Conservation (phyloP, 2,797 vertebrate genomes). For the Premnoplex brunnescens region DNA sequence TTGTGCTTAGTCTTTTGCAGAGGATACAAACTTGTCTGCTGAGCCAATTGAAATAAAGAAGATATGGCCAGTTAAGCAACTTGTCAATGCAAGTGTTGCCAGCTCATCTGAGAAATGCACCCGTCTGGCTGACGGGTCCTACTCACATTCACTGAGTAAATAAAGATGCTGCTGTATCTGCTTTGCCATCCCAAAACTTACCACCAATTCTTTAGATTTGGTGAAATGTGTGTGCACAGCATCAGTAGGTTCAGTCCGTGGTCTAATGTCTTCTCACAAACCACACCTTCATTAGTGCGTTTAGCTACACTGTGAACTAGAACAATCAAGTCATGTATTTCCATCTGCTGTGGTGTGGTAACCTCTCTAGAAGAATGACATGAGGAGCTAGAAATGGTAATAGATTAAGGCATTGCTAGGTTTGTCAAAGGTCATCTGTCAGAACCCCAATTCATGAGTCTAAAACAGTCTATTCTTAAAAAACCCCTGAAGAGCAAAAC, state of each 20-base stretch:
- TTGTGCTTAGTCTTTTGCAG: background rate
- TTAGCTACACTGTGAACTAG: background rate
- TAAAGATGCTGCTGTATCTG: background rate
- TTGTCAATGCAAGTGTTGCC: background rate
- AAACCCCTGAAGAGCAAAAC: background rate
- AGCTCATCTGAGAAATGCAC: background rate
- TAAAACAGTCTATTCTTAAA: background rate
- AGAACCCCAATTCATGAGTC: background rate
- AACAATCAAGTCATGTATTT: background rate
- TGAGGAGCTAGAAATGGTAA: background rate
- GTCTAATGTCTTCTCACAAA: background rate
- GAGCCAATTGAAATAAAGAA: background rate
- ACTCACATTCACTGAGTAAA: rapidly evolving
- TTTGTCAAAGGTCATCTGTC: background rate
- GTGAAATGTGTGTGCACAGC: background rate
- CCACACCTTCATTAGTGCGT: background rate
- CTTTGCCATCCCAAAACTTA: background rate
- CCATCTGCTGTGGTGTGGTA: background rate
- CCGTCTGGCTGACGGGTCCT: background rate
- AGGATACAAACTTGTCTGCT: background rate
- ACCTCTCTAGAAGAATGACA: background rate
- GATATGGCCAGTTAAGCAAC: background rate
- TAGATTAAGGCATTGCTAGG: background rate
- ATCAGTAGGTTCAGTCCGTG: background rate
- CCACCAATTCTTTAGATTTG: background rate